Evolutionary conservation across 2,113 vertebrate genomes (phyloP).

Genomic region (Silurus glanis): DNA sequence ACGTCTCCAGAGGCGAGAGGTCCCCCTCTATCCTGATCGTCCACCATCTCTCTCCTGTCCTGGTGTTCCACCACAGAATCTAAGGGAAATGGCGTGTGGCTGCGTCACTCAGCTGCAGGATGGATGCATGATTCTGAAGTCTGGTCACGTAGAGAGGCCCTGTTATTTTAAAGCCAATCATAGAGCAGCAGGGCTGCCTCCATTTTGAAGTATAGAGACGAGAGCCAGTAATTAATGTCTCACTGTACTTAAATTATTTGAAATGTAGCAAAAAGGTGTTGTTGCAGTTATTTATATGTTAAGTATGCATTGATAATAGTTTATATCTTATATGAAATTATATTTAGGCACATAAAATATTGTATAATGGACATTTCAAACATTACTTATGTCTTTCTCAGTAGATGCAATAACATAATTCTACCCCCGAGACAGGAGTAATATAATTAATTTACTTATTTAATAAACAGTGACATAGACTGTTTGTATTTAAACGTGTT

Average conservation of each 20-base stretch:
- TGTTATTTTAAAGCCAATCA: constrained; percentile 28
- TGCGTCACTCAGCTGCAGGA: constrained; percentile 26
- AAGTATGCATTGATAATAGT: background rate
- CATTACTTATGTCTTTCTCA: background rate
- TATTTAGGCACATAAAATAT: background rate
- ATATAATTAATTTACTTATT: background rate
- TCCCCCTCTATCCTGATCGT: constrained; percentile 36
- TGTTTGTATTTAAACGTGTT: background rate
- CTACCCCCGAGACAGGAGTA: background rate
- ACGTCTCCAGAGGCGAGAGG: constrained; percentile 48
- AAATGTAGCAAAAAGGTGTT: background rate
- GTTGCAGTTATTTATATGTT: background rate
- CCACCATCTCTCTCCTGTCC: background rate
- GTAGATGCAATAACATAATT: background rate
- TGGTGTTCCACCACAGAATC: constrained; percentile 23
- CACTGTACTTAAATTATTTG: background rate
- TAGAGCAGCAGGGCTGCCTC: constrained; percentile 27
- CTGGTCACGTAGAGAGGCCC: constrained; percentile 34
- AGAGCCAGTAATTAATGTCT: constrained; percentile 11
- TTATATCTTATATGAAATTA: background rate
- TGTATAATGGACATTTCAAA: background rate
- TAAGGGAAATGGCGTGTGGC: constrained; percentile 13
- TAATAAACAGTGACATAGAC: background rate
- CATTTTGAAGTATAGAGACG: constrained; percentile 51
- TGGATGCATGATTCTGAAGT: constrained; percentile 48